These are phyloP conservation scores for Microtus agrestis DNA, from an alignment of 2,797 vertebrate species.

Conservation along the genomic window DNA sequence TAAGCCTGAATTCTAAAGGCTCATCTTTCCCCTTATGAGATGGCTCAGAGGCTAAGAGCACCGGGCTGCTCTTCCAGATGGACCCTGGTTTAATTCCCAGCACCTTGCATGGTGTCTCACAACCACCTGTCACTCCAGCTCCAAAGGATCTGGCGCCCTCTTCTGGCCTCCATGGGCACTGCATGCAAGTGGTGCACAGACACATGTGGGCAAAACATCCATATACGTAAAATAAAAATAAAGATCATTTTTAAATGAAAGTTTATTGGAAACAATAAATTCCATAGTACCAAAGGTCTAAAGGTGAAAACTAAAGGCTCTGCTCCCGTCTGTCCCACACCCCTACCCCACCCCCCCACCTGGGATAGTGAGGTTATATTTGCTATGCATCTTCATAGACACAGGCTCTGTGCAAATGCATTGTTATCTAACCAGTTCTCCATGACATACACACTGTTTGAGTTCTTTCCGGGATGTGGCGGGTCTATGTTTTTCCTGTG, in stretches of 20 bases:
- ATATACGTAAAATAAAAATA: neutral
- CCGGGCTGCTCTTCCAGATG: neutral
- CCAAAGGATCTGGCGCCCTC: neutral
- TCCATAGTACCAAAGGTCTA: neutral
- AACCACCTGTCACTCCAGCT: neutral
- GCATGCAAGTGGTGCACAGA: neutral
- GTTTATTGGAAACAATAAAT: neutral
- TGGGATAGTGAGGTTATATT: neutral
- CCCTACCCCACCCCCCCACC: too few species aligned
- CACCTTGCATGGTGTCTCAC: neutral
- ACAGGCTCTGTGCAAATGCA: neutral
- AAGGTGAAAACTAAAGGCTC: neutral
- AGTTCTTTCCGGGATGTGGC: neutral
- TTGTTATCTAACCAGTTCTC: neutral
- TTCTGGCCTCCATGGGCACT: neutral
- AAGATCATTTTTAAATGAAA: neutral
- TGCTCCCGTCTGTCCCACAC: neutral
- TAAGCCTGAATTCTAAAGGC: neutral
- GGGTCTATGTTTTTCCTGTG: neutral
- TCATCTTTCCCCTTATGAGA: neutral
- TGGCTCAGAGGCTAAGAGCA: neutral
- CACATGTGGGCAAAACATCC: neutral
- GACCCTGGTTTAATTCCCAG: neutral
- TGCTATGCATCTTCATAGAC: neutral
- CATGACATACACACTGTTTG: neutral